A percentile compares a stretch with the other conserved stretches of the same genome.
Conservation (phyloP, 2,113 vertebrate genomes). For the Leuciscus idus region DNA sequence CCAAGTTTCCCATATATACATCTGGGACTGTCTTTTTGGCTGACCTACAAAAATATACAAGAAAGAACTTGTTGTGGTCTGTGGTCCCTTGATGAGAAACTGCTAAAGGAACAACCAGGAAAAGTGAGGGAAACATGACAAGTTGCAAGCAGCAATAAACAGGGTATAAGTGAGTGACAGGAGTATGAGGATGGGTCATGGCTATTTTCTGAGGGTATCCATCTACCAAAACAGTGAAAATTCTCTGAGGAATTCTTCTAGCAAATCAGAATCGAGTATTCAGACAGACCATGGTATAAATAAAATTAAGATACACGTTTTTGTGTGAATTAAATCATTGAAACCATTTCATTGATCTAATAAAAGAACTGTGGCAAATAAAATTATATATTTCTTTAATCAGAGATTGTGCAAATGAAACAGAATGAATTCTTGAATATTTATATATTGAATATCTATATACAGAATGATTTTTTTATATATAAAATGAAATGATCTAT, state of each 20-base stretch:
- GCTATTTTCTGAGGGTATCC: neutral
- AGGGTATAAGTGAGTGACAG: neutral
- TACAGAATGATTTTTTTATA: too few relatives aligned
- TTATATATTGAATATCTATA: too few relatives aligned
- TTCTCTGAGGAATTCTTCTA: neutral
- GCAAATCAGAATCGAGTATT: too few relatives aligned
- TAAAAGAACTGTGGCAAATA: neutral
- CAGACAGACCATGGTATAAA: too few relatives aligned
- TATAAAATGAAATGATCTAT: neutral
- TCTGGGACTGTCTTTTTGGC: conserved; percentile 72
- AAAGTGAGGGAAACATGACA: neutral
- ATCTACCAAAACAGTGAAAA: neutral
- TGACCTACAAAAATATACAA: conserved; percentile 62
- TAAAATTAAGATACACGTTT: too few relatives aligned
- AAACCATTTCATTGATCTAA: neutral
- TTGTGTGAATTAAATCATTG: neutral
- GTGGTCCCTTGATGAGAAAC: neutral
- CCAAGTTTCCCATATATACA: conserved; percentile 74
- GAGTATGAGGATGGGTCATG: neutral
- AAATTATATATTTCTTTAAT: neutral
- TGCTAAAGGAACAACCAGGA: neutral
- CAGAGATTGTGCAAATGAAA: neutral
- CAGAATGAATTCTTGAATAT: too few relatives aligned
- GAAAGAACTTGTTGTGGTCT: neutral
- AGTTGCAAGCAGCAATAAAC: neutral